Percentiles rank a stretch among this genome's conserved stretches.
Conservation (phyloP, 2,888 invertebrate genomes). For the Ichneumoninae sp. region DNA sequence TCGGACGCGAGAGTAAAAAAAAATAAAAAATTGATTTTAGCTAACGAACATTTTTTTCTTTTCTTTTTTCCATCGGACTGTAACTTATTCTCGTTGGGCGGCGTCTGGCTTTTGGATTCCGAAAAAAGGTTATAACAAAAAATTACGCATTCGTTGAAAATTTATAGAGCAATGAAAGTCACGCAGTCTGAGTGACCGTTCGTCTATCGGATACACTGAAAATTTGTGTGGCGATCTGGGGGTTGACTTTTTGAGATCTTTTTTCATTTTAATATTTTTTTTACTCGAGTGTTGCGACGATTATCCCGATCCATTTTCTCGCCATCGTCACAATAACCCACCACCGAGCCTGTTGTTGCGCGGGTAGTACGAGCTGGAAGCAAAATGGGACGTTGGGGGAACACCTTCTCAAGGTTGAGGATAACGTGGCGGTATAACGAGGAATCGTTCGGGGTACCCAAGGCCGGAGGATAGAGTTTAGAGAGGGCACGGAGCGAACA, state of each 20-base stretch:
- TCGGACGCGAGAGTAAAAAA: not conserved
- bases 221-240: not conserved
- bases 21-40: not conserved
- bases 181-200: too few relatives aligned
- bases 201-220: too few relatives aligned
- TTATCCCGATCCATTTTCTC: not conserved
- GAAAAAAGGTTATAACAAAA: too few relatives aligned
- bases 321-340: not conserved
- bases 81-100: too few relatives aligned
- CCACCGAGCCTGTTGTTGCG: conserved; percentile 6
- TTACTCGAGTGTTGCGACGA: not conserved
- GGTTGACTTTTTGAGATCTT: not conserved
- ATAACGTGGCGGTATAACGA: conserved; percentile 33
- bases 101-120: too few relatives aligned
- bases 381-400: conserved; percentile 10
- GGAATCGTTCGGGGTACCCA: conserved; percentile 41
- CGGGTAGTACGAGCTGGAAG: conserved; percentile 8
- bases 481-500: conserved; percentile 67
- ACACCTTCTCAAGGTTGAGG: conserved; percentile 57
- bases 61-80: too few relatives aligned
- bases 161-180: not conserved
- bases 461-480: conserved; percentile 41
- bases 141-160: not conserved
- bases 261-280: not conserved
- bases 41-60: not conserved